Conservation (phyloP, 2,113 vertebrate genomes). For the Heteronetta atricapilla region DNA sequence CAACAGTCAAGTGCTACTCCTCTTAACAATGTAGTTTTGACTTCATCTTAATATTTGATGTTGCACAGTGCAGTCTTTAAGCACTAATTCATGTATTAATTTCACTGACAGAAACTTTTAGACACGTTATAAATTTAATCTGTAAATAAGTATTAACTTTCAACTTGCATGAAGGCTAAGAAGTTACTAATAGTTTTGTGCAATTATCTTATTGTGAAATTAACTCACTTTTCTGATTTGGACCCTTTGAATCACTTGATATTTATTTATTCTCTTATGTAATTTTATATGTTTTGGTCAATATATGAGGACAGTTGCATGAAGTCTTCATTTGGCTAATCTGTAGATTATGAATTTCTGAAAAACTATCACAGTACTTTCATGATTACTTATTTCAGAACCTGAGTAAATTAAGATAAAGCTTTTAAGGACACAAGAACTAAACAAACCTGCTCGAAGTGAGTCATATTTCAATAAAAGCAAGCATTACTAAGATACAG, state of each 20-base stretch:
- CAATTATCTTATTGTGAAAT: background rate
- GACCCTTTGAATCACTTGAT: background rate
- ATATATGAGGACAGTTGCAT: background rate
- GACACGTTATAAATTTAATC: background rate
- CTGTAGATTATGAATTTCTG: background rate
- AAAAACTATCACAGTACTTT: background rate
- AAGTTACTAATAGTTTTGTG: background rate
- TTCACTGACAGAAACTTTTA: background rate
- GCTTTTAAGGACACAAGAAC: background rate
- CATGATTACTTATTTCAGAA: background rate
- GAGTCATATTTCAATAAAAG: background rate
- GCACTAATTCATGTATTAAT: background rate
- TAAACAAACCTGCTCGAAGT: background rate
- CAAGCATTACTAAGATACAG: background rate
- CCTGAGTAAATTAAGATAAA: background rate
- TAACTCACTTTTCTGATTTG: background rate
- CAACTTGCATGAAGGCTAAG: background rate
- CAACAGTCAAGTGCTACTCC: background rate
- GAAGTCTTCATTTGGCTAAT: background rate
- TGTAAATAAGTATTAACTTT: background rate
- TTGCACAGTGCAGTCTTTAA: background rate
- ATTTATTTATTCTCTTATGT: background rate
- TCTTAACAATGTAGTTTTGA: background rate
- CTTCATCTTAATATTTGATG: background rate
- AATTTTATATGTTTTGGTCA: background rate